A percentile compares a stretch with the other conserved stretches of the same genome.
phyloP scores from a whole-genome alignment of 2,888 invertebrate genomes.

The Leptopterna dolabrata region DNA sequence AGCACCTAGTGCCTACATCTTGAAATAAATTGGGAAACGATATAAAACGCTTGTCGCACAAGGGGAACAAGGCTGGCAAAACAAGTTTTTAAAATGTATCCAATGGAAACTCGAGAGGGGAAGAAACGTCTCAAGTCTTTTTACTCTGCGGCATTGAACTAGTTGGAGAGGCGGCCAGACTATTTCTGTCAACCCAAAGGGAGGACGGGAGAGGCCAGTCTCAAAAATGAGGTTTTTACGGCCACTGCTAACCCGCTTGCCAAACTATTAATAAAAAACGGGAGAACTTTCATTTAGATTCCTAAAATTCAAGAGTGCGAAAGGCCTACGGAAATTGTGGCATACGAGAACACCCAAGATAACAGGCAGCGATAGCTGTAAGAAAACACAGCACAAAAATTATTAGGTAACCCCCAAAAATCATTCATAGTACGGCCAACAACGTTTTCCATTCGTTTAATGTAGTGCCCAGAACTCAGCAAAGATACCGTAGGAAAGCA shows the following conservation, averaged over 20 bases:
- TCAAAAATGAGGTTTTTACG: not conserved
- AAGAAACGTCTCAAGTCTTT: not conserved
- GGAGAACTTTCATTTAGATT: not conserved
- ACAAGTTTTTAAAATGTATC: not conserved
- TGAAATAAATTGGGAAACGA: not conserved
- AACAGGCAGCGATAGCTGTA: too few relatives aligned
- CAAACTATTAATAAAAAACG: not conserved
- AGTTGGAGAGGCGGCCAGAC: constrained; percentile 22
- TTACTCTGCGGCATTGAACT: constrained; percentile 42
- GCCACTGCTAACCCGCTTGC: not conserved
- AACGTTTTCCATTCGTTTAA: too few relatives aligned
- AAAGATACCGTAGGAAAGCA: too few relatives aligned
- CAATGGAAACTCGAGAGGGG: constrained; percentile 11
- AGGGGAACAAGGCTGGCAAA: constrained; percentile 1
- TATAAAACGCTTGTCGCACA: not conserved
- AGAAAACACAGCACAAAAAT: too few relatives aligned
- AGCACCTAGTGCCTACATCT: not conserved
- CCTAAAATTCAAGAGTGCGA: not conserved
- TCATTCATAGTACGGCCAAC: too few relatives aligned
- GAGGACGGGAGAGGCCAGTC: not conserved
- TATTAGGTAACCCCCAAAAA: too few relatives aligned
- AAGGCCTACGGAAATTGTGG: too few relatives aligned
- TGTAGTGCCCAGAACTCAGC: too few relatives aligned
- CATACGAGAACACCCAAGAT: too few relatives aligned
- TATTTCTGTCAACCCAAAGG: constrained; percentile 11